A percentile compares a stretch with the other conserved stretches of the same genome.
Evolutionary conservation across 2,888 invertebrate species (phyloP).

Genomic region (Caenorhabditis virilis): DNA sequence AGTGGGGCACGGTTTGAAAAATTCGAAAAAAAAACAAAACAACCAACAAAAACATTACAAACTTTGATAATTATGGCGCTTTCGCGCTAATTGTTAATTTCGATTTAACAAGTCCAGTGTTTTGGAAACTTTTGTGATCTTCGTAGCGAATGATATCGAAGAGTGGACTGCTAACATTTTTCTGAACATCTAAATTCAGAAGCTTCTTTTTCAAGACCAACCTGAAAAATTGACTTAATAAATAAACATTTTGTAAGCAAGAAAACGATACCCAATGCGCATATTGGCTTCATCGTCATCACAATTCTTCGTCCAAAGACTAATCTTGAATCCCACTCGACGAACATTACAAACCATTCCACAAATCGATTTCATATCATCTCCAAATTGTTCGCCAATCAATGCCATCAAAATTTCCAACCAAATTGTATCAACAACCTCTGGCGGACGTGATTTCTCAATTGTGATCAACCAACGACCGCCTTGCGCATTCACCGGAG

Average conservation of each 20-base stretch:
- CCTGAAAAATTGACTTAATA: conserved; percentile 23
- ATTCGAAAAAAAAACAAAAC: too few species aligned
- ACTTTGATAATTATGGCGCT: too few species aligned
- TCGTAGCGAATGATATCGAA: conserved; percentile 50
- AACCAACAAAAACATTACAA: too few species aligned
- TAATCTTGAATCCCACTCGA: conserved; percentile 85
- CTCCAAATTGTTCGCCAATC: conserved; percentile 93
- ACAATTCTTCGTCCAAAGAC: conserved; percentile 89
- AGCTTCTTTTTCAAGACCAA: conserved; percentile 50
- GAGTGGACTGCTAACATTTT: conserved; percentile 27
- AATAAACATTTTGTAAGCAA: neutral
- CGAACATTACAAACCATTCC: conserved; percentile 84
- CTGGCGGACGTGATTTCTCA: conserved; percentile 42
- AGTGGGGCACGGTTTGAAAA: too few species aligned
- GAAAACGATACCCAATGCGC: conserved; percentile 54
- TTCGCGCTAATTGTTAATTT: conserved; percentile 28
- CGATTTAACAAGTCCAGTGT: conserved; percentile 45
- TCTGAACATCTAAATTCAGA: conserved; percentile 36
- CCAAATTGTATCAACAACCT: conserved; percentile 64
- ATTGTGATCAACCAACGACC: conserved; percentile 71
- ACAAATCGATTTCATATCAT: conserved; percentile 76
- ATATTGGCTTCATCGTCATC: conserved; percentile 75
- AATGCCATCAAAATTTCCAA: conserved; percentile 76
- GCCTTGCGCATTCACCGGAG: conserved; percentile 70
- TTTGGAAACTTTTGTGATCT: conserved; percentile 55